Percentiles rank a stretch among this genome's conserved stretches.
Conservation (phyloP, 2,797 vertebrate genomes). For the Halcyon leucocephala region DNA sequence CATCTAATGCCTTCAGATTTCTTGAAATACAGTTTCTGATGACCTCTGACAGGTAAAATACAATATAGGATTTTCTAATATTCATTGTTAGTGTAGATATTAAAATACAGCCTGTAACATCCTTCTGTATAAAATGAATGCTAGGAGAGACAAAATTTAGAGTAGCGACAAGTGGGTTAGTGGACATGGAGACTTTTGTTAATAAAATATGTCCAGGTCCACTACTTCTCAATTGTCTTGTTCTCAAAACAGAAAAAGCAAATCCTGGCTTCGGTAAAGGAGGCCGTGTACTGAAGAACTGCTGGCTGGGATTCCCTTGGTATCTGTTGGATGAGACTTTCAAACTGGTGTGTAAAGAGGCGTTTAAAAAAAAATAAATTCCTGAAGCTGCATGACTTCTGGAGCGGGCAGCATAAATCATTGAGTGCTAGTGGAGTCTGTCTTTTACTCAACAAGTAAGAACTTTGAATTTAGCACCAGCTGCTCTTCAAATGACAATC, state of each 20-base stretch:
- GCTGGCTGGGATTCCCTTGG: not conserved
- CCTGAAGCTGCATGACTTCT: not conserved
- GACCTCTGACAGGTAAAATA: slow-evolving; percentile 67
- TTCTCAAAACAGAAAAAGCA: not conserved
- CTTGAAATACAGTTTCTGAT: slow-evolving; percentile 68
- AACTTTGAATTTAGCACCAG: not conserved
- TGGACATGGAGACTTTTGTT: slow-evolving; percentile 19
- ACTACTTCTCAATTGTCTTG: not conserved
- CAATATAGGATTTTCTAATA: slow-evolving; percentile 50
- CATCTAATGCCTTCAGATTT: slow-evolving; percentile 61
- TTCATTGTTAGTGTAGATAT: slow-evolving; percentile 29
- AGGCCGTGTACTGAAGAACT: not conserved
- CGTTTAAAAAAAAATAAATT: not conserved
- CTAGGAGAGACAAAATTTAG: slow-evolving; percentile 39
- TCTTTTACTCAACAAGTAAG: not conserved
- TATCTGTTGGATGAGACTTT: not conserved
- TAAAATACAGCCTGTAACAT: slow-evolving; percentile 44
- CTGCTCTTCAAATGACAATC: not conserved
- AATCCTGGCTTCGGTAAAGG: not conserved
- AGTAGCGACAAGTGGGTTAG: slow-evolving; percentile 18
- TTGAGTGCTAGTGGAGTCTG: not conserved
- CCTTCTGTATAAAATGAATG: slow-evolving; percentile 44
- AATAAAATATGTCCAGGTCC: slow-evolving; percentile 42
- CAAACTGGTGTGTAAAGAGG: not conserved
- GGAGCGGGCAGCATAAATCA: not conserved